Evolutionary conservation across 2,113 vertebrate species (phyloP).

Genomic region (Tyrannus savana): DNA sequence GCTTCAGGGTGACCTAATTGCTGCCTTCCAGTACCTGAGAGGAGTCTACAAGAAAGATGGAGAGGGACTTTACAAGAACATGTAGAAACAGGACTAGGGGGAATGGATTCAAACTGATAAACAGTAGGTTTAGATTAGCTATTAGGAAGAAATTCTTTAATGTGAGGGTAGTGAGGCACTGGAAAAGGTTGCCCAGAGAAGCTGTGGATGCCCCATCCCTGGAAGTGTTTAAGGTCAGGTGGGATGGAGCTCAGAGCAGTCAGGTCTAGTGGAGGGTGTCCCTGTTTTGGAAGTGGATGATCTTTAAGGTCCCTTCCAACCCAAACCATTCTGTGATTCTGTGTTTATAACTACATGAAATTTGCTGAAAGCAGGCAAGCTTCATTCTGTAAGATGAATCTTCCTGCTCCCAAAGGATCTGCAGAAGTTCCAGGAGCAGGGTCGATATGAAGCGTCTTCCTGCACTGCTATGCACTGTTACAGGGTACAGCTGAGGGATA

Average conservation of each 20-base stretch:
- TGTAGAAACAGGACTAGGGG: too few species aligned
- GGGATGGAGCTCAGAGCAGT: neutral
- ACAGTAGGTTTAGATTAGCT: too few species aligned
- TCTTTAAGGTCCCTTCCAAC: neutral
- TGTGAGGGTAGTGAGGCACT: too few species aligned
- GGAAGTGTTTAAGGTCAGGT: neutral
- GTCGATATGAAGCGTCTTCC: neutral
- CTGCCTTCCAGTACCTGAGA: too few species aligned
- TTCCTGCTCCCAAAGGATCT: neutral
- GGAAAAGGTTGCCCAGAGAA: too few species aligned
- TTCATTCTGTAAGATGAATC: neutral
- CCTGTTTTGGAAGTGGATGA: neutral
- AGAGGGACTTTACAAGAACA: too few species aligned
- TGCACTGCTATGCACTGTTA: neutral
- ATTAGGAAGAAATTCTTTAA: too few species aligned
- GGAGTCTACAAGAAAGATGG: too few species aligned
- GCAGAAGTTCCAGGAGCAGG: neutral
- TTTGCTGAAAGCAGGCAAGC: conserved; percentile 37
- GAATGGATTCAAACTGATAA: too few species aligned
- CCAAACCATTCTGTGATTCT: neutral
- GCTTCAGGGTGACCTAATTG: neutral
- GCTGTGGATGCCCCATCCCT: neutral
- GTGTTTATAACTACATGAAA: conserved; percentile 11
- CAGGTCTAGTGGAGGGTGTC: neutral
- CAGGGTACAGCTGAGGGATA: conserved; percentile 1